Base-by-base conservation (phyloP, 2,113 vertebrate genomes). In the Vulpes ferrilata region DNA sequence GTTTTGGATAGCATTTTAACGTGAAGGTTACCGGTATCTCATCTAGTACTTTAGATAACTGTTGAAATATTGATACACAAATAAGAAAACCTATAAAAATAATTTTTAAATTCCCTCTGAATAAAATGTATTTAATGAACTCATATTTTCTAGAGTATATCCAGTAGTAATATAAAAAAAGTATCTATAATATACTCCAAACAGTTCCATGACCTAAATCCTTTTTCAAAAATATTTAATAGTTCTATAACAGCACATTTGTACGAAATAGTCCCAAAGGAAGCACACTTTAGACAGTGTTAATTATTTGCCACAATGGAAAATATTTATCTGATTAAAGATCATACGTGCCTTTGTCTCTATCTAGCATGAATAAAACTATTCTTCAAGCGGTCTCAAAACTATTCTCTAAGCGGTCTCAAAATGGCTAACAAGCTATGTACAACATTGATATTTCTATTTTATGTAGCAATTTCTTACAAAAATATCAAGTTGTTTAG, bases 1-100 rank as follows among this genome's bases (percentile, higher is more conserved):
- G 5, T 71, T 95, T 32, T 35, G n/a, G 48, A 76, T 15, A 69
- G 17, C 43, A 90, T 95, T 88, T 87, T 93, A 93, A 81, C 57
- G 80, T 73, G 30, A 80, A 87, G 35, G 19, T 83, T 51, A 95
- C 22, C 65, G 22, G 30, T 80, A 23, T 60, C 51, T 74, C 7
- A 76, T 64, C 11, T 20, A 86, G 25, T 16, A 91, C 8, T 78
- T 91, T 17, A 65, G 27, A 53, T 25, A 57, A 59, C 43, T 80
- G 13, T 3, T 71, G 20, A 89, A 60, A 30, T 13, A 13, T 32
- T 55, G 23, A 78, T 76, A 62, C 1, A 51, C 8, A 62, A 22
- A 19, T 7, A 84, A 73, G 73, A 82, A 62, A 92, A 48, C 27
- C 11, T 59, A 11, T 73, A 64, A 57, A 94, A 67, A 9, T 55